Evolutionary conservation across 2,888 invertebrate species (phyloP).

Genomic region (Prostheceraeus crozeri): DNA sequence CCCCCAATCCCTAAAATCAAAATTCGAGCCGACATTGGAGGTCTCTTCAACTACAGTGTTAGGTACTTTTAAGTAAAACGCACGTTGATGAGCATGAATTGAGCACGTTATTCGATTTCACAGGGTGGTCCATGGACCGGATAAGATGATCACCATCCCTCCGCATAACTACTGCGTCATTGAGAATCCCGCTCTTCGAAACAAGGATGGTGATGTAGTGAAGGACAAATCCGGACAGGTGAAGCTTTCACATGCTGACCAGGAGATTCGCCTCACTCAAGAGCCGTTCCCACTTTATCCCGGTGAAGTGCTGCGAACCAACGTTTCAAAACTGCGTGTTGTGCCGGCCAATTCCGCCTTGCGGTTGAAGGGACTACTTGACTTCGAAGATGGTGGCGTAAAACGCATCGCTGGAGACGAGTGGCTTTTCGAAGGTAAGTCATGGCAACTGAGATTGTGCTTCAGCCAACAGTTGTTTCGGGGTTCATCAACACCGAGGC

Average conservation of each 20-base stretch:
- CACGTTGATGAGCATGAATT: too few species aligned
- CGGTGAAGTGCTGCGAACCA: slow-evolving; percentile 47
- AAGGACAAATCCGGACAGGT: slow-evolving; percentile 56
- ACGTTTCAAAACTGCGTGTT: slow-evolving; percentile 45
- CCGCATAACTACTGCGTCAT: slow-evolving; percentile 59
- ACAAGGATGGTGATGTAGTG: slow-evolving; percentile 47
- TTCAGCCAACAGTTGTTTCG: not conserved
- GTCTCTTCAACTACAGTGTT: too few species aligned
- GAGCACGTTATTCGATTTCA: too few species aligned
- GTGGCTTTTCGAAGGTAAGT: slow-evolving; percentile 50
- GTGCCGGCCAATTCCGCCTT: slow-evolving; percentile 46
- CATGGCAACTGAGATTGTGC: too few species aligned
- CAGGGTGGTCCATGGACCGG: slow-evolving; percentile 57
- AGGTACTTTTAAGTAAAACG: too few species aligned
- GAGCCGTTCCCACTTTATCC: slow-evolving; percentile 53
- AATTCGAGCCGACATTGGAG: too few species aligned
- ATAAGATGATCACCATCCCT: slow-evolving; percentile 59
- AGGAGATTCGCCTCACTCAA: slow-evolving; percentile 58
- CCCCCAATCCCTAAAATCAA: too few species aligned
- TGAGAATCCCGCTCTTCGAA: slow-evolving; percentile 57
- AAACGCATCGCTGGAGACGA: slow-evolving; percentile 45
- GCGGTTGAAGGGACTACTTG: slow-evolving; percentile 44
- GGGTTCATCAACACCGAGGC: too few species aligned
- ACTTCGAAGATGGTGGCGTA: slow-evolving; percentile 44
- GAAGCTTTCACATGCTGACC: slow-evolving; percentile 58